phyloP scores from a whole-genome alignment of 2,113 vertebrate species.

The Felis chaus region DNA sequence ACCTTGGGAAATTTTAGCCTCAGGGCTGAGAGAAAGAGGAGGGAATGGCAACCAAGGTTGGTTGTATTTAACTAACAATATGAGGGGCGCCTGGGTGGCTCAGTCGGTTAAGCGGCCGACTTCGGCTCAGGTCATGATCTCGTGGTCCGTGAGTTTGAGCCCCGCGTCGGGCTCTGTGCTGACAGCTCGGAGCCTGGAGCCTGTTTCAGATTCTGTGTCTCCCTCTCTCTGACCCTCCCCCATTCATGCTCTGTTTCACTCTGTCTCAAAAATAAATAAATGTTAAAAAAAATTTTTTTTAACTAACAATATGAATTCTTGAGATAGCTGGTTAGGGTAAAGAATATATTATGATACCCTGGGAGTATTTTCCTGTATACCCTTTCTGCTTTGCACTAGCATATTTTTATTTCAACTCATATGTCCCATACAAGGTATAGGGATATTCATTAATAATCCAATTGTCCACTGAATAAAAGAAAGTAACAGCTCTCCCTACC shows the following conservation, averaged over 20 bases:
- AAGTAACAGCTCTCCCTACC: neutral
- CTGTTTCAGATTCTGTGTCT: too few relatives aligned
- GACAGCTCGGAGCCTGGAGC: too few relatives aligned
- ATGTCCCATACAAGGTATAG: neutral
- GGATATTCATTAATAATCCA: neutral
- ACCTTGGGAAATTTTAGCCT: neutral
- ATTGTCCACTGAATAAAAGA: neutral
- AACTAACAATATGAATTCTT: slow-evolving; percentile 27
- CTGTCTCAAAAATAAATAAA: too few relatives aligned
- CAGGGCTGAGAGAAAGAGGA: neutral
- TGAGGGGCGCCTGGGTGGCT: neutral
- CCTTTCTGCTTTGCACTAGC: neutral
- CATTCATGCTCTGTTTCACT: too few relatives aligned
- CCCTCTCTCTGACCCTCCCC: too few relatives aligned
- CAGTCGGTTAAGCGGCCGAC: too few relatives aligned
- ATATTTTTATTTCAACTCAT: slow-evolving; percentile 1
- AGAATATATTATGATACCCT: neutral
- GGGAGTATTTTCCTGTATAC: neutral
- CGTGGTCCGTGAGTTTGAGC: too few relatives aligned
- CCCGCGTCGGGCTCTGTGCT: too few relatives aligned
- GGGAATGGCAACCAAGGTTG: neutral
- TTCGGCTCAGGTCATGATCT: too few relatives aligned
- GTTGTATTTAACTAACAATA: slow-evolving; percentile 21
- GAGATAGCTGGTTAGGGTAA: slow-evolving; percentile 33
- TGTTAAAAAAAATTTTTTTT: neutral